Base-by-base conservation (phyloP, 2,797 vertebrate species). In the Caiman crocodilus region DNA sequence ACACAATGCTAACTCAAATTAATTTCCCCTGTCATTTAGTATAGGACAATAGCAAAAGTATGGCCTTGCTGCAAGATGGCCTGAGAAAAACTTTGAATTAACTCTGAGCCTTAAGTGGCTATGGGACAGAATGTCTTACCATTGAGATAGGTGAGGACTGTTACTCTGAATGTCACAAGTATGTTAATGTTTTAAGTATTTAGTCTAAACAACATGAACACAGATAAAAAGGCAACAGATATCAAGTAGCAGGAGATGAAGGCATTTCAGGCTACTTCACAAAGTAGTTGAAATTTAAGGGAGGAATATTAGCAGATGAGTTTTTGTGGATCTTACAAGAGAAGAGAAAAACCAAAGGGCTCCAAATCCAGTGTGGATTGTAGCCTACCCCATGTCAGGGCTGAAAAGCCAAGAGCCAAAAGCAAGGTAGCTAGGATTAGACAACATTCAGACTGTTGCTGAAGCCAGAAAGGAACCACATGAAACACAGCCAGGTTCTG, bases 151-250 rank as follows among this genome's bases (percentile, higher is more conserved):
- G 7, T 14, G 32, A 7, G 21, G 32, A 14, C 42, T 50, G 21
- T 35, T 69, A 69, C 7, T 71, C 67, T 42, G 30, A 71, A 71
- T 42, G 18, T 42, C 42, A 50, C 42, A 23, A 42, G 12, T 6
- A 6, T 6, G 21, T 15, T 25, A 42, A 23, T 42, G 21, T 32
- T 71, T 71, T 71, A 35, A 7, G 4, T 35, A 35, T 25, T 42
- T n/a, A 50, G 42, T 94, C 96, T 92, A 76, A 95, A 94, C 92
- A 88, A 76, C 0, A 1, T 15, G 82, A 91, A 8, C 79, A 91
- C 89, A 75, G 76, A 78, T 77, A 71, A 90, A 81, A 64, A 35
- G 0, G 4, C 82, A 86, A 50, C 42, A 55, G 13, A 57, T 63
- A 88, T 73, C 71, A 75, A 77, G 79, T 64, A 84, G 88, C 80